Evolutionary conservation across 2,797 vertebrate genomes (phyloP), one percentile per base, ranked within the genome.

Genomic region (Apodemus agrarius): DNA sequence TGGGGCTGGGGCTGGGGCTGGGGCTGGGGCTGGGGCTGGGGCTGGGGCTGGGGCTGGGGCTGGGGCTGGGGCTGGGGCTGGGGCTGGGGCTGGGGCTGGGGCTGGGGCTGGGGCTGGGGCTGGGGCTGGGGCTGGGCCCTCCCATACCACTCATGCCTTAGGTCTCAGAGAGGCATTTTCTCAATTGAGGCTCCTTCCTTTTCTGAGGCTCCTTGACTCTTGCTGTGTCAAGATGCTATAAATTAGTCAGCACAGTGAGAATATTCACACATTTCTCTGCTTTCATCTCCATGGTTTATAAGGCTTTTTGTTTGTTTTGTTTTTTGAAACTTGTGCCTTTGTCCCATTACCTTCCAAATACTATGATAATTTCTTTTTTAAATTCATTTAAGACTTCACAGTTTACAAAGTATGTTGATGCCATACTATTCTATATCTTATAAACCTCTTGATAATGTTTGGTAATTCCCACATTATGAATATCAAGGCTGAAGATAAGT

Each of bases 321-420:
- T 43, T 86, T 90, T 95, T 57, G 46, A 84, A 82, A 74, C 40
- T 54, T 54, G 88, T 40, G 65, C 8, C 59, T 90, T 85, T 97
- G 89, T 46, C 14, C 83, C 29, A 65, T 37, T 52, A 31, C 59
- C 54, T 54, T 93, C 11, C 82, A 34, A 89, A 72, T 69, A 90
- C 49, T 93, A 26, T 65, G 43, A 46, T 14, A 37, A 93, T 96
- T 87, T 63, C 79, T 93, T 89, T 79, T 84, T 74, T 86, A 86
- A 9, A 76, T 52, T 65, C 59, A 31, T 52, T 65, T 1, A 87
- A 31, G 17, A 87, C 13, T 75, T 94, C 11, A 24, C 14, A 93
- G n/a, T 89, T 93, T 63, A 91, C 34, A 87, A 96, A 92, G 40
- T 37, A 95, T 89, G 40, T 54, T 93, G 19, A 72, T 76, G 65